Evolutionary conservation across 2,113 vertebrate genomes (phyloP), one percentile per base, ranked within the genome.

Genomic region (Hyla sarda): DNA sequence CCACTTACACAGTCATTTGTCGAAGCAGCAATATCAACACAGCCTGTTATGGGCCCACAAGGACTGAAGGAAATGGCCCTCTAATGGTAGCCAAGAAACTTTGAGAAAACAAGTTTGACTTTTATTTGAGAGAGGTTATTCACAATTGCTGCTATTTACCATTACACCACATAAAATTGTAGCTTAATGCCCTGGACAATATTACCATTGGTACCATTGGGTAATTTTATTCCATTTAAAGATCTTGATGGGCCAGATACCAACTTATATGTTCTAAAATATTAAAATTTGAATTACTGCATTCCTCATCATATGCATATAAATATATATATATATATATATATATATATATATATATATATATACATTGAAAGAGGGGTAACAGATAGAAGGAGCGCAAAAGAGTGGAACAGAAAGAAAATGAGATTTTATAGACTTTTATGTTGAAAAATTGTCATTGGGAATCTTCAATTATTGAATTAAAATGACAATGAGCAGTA

Each of bases 71-170:
- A 47, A 65, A 81, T 81, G 56, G 78, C 78, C 56, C 78, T 81
- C 58, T 81, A 62, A 81, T 28, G 77, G 78, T 47, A 81, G 56
- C 78, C 60, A 21, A 47, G 37, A 41, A 65, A 47, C 56, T 65
- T 65, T 81, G 21, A 65, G 52, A 81, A 62, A 65, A 62, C 78
- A 62, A 81, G 56, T 81, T 65, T 65, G 78, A 81, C 56, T 81
- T 81, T 81, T 81, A 81, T 81, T 81, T 62, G 34, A 62, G 37
- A 65, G 37, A 65, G 56, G 78, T 81, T 81, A 81, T 81, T 81
- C 58, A 81, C 56, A 81, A 81, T 41, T 81, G 56, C 23, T 47
- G 56, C 16, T 81, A 65, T 81, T 81, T 65, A 47, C 78, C n/a
- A 47, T 62, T 65, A 10, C 56, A 81, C 56, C 56, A 62, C 37